Evolutionary conservation across 2,797 vertebrate species (phyloP), one percentile per base, ranked within the genome.

Genomic region (Remorina albescens): DNA sequence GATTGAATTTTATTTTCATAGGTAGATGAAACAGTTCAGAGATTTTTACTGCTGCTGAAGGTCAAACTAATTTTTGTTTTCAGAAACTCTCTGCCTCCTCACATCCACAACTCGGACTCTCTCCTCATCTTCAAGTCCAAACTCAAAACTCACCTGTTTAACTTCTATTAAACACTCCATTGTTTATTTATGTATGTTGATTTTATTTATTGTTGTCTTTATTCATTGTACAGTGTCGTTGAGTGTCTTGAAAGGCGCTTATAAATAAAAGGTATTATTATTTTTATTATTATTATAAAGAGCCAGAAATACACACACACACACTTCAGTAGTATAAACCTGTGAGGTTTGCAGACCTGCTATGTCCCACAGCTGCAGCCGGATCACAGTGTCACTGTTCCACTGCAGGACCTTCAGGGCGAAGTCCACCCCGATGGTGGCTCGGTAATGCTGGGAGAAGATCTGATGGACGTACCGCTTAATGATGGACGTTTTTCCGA

Each of bases 391-490:
- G 73, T 88, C 82, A 0, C 61, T 69, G 86, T 95, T 90, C 95
- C 94, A 95, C 58, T 92, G 91, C 54, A 95, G 87, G 42, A 95
- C 93, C 82, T 96, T 95, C 53, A 96, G 90, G 36, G 94, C 94
- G 64, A 96, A 96, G 86, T 96, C 95, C 54, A 96, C 95, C 1
- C 95, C 94, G 81, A 95, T 95, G 49, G 95, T 95, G 71, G 94
- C 93, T 30, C 94, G 74, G 88, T 95, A 95, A 69, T 95, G 94
- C 67, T 95, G 95, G 63, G 95, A 95, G 89, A 95, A 96, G 76
- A 95, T 92, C 82, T 95, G 94, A 50, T 95, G 93, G 23, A 95
- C 94, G 69, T 95, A 95, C 15, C 94, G 93, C 86, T 95, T 95
- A 64, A 95, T 95, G 75, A 96, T 94, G 66, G 95, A 94, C 0